Conservation (phyloP, 2,113 vertebrate species). For the Gorilla gorilla region DNA sequence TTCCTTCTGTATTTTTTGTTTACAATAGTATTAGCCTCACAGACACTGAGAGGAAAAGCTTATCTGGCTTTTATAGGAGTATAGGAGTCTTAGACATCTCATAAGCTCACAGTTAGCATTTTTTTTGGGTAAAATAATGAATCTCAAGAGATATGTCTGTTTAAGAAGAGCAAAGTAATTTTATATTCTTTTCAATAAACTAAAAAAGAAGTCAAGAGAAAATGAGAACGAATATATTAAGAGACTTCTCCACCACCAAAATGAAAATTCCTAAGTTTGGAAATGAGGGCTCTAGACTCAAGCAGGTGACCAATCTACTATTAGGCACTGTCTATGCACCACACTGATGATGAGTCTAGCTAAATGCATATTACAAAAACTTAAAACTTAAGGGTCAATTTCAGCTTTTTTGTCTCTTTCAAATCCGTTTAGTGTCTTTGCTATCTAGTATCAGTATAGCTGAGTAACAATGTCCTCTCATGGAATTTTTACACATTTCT, state of each 20-base stretch:
- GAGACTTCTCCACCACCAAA: neutral
- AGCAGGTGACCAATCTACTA: neutral
- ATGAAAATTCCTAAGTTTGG: neutral
- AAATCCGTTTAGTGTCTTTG: neutral
- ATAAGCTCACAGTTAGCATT: neutral
- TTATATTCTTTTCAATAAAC: neutral
- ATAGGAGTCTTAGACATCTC: neutral
- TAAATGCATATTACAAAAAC: neutral
- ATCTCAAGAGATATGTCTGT: neutral
- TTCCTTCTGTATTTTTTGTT: neutral
- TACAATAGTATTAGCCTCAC: neutral
- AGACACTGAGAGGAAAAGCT: neutral
- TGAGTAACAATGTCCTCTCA: neutral
- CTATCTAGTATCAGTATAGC: neutral
- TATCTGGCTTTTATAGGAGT: neutral
- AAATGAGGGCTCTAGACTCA: neutral
- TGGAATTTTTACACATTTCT: neutral
- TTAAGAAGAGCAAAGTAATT: neutral
- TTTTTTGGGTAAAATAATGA: neutral
- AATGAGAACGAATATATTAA: neutral
- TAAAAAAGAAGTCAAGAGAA: slow-evolving; percentile 17
- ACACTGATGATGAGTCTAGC: neutral
- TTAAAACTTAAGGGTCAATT: neutral
- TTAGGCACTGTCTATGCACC: neutral
- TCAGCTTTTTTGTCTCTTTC: neutral